phyloP scores from a whole-genome alignment of 2,113 vertebrate species.

The Gobius niger region DNA sequence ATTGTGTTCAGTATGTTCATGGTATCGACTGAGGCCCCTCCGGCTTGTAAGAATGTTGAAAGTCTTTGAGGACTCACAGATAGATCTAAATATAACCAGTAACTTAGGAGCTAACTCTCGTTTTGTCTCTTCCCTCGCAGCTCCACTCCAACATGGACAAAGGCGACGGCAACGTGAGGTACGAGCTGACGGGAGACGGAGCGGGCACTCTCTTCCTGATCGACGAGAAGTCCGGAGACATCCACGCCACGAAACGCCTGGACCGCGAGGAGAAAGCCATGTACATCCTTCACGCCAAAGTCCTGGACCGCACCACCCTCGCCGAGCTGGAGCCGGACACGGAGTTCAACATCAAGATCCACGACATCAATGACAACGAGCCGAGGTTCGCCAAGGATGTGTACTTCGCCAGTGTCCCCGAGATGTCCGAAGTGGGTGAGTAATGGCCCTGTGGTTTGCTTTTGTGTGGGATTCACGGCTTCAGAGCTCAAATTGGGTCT shows the following conservation, averaged over 20 bases:
- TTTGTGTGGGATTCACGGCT: neutral
- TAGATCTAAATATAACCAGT: no score
- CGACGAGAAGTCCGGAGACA: conserved; percentile 97
- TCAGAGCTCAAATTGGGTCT: no score
- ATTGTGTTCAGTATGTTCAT: no score
- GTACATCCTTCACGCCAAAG: conserved; percentile 92
- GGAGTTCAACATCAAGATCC: conserved; percentile 98
- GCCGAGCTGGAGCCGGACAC: conserved; percentile 92
- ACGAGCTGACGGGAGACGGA: conserved; percentile 93
- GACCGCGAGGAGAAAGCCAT: conserved; percentile 95
- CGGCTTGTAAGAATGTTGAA: no score
- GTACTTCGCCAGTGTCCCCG: conserved; percentile 88
- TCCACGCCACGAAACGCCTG: conserved; percentile 94
- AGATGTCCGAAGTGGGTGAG: conserved; percentile 97
- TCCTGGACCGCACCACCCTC: conserved; percentile 88
- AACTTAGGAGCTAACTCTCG: no score
- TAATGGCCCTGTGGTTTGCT: conserved; percentile 31
- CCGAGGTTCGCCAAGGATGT: conserved; percentile 91
- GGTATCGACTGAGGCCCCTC: no score
- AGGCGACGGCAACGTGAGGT: conserved; percentile 93
- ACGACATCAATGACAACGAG: conserved; percentile 98
- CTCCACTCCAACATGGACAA: conserved; percentile 97
- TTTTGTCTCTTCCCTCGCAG: conserved; percentile 62
- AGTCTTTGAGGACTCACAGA: no score
- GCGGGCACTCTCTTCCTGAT: conserved; percentile 93